Conservation (phyloP, 1,140 invertebrate species). For the Dreissena rostriformis region DNA sequence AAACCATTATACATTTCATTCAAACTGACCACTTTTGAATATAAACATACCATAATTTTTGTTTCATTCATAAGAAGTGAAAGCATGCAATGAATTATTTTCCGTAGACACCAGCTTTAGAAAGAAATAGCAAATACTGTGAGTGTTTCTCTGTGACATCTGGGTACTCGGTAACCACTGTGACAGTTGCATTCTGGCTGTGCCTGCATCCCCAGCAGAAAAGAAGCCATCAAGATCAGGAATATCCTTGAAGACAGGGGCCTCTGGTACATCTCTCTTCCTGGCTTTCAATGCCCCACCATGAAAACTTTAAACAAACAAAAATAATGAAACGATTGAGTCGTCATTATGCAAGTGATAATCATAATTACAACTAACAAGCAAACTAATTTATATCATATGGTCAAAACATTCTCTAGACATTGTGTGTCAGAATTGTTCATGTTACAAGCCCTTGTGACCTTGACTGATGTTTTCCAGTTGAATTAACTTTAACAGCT, state of each 20-base stretch:
- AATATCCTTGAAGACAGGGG: constrained; percentile 24
- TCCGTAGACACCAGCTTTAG: neutral
- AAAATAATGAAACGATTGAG: neutral
- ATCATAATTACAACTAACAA: neutral
- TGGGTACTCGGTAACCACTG: constrained; percentile 32
- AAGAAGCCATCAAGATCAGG: constrained; percentile 23
- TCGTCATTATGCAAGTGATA: neutral
- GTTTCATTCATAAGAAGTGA: neutral
- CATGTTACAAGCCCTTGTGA: neutral
- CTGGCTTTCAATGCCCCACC: neutral
- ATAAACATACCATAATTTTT: too few relatives aligned
- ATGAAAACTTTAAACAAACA: constrained; percentile 1
- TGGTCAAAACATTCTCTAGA: neutral
- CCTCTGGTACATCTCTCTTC: constrained; percentile 14
- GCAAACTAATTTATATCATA: neutral
- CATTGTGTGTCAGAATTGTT: neutral
- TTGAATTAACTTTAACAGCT: neutral
- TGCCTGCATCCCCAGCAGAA: neutral
- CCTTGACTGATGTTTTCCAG: neutral
- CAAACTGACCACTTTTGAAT: too few relatives aligned
- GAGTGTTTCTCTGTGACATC: neutral
- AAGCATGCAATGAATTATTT: neutral
- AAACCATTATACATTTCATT: too few relatives aligned
- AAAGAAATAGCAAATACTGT: too few relatives aligned
- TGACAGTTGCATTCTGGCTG: constrained; percentile 10